Percentiles rank a stretch among this genome's conserved stretches.
phyloP scores from a whole-genome alignment of 2,113 vertebrate genomes.

The Galbula dea region DNA sequence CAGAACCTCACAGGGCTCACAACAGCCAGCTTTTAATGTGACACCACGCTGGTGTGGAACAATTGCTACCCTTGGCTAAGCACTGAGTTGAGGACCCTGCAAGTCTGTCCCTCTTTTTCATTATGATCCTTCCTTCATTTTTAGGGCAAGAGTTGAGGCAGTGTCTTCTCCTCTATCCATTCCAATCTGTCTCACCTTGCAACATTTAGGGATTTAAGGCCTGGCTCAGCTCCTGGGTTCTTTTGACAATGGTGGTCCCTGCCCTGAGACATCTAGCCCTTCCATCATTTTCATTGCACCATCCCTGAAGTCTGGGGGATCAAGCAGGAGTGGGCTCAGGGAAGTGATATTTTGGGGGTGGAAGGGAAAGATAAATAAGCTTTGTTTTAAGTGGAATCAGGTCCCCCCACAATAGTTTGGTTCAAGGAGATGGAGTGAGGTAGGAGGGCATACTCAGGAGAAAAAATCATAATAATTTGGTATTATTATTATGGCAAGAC shows the following conservation, averaged over 20 bases:
- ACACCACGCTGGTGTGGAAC: neutral
- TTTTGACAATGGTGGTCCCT: neutral
- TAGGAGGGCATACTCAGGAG: neutral
- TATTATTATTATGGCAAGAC: neutral
- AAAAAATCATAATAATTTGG: neutral
- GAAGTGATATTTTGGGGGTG: neutral
- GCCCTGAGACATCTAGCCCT: neutral
- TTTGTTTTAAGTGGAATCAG: neutral
- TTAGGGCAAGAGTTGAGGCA: neutral
- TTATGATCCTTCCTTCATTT: neutral
- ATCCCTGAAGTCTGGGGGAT: neutral
- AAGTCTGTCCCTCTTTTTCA: neutral
- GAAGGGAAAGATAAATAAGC: neutral
- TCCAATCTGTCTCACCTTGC: neutral
- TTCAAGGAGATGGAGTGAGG: neutral
- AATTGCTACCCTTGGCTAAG: neutral
- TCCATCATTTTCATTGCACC: neutral
- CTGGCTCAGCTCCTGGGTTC: neutral
- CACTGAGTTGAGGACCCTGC: neutral
- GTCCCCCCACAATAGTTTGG: neutral
- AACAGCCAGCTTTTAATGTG: neutral
- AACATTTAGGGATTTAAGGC: neutral
- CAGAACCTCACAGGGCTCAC: neutral
- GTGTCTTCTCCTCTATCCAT: neutral
- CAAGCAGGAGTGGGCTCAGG: neutral